phyloP scores from a whole-genome alignment of 2,113 vertebrate species.

The Cairina moschata region DNA sequence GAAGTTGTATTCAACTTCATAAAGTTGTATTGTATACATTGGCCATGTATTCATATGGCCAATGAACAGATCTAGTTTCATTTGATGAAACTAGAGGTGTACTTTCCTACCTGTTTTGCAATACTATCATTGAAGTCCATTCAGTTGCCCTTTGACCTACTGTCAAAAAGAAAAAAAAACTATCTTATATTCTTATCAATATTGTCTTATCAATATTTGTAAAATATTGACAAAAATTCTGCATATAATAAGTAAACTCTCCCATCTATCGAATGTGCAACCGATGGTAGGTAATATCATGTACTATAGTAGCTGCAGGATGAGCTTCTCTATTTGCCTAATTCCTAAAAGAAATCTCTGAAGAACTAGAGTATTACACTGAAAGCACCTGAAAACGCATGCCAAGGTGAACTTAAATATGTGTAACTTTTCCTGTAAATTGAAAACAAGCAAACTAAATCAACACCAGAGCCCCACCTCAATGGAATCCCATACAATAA shows the following conservation, averaged over 20 bases:
- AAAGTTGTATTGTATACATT: too few relatives aligned
- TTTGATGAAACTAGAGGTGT: neutral
- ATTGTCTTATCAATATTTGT: neutral
- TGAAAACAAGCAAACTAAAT: neutral
- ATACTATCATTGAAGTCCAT: neutral
- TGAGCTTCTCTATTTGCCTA: neutral
- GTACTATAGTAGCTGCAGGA: neutral
- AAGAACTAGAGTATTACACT: accelerated
- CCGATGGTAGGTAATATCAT: neutral
- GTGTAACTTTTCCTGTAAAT: neutral
- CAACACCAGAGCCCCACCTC: too few relatives aligned
- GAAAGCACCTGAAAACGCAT: neutral
- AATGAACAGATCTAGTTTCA: conserved; percentile 53
- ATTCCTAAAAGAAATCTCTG: neutral
- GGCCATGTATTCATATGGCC: neutral
- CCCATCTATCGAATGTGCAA: neutral
- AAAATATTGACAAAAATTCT: neutral
- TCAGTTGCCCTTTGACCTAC: neutral
- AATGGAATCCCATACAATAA: neutral
- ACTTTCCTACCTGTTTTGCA: neutral
- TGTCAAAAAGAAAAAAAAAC: neutral
- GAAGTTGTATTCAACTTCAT: neutral
- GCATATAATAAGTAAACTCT: neutral
- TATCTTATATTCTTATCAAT: too few relatives aligned
- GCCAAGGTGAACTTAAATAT: neutral